These are phyloP conservation scores for Rhagologus leucostigma DNA, from an alignment of 2,113 vertebrate genomes.

Conservation along the genomic window DNA sequence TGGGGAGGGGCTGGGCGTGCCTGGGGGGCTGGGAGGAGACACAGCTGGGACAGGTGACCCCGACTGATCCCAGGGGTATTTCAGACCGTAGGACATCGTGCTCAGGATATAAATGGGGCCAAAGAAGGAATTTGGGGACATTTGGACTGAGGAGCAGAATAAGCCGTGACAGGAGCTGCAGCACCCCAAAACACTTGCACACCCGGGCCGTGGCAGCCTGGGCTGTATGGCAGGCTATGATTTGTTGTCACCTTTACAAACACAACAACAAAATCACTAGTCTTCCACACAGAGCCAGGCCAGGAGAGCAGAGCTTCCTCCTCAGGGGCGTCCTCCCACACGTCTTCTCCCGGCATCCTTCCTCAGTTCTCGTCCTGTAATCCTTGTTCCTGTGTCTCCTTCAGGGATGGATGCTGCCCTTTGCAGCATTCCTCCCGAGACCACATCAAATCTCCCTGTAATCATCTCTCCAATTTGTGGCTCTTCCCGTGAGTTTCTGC, in stretches of 20 bases:
- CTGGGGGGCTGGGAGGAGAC: background rate
- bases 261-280: slow-evolving; percentile 91
- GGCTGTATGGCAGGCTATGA: slow-evolving; percentile 82
- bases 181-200: background rate
- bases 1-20: background rate
- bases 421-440: background rate
- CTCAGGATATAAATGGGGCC: background rate
- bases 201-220: background rate
- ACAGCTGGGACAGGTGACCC: background rate
- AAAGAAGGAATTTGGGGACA: background rate
- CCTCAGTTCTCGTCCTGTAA: background rate
- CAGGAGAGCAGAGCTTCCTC: background rate
- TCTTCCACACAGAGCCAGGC: slow-evolving; percentile 83
- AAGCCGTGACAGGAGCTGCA: background rate
- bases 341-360: background rate
- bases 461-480: background rate
- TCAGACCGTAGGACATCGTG: background rate
- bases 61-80: background rate
- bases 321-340: background rate
- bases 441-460: background rate
- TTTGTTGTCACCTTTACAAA: slow-evolving; percentile 79
- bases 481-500: background rate
- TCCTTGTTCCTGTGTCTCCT: background rate
- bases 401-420: background rate
- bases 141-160: background rate